Base-by-base conservation (phyloP, 2,113 vertebrate species). In the Chrysemys picta region DNA sequence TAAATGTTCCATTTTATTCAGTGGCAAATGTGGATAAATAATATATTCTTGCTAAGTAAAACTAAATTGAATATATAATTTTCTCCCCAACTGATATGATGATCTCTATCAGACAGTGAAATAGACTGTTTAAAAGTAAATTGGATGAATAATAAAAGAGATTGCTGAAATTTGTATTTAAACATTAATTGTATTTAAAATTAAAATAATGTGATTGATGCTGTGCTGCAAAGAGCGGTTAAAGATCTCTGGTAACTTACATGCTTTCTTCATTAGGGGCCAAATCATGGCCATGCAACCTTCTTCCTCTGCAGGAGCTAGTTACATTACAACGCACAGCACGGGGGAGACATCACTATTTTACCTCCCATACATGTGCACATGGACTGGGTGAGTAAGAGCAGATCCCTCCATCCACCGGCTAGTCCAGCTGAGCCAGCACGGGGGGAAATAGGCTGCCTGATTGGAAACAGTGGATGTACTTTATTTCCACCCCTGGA, bases 1-100 rank as follows among this genome's bases (percentile, higher is more conserved):
- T 59, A 69, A 87, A 90, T 87, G 12, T 93, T 94, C 90, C 10
- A 85, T 94, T 91, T 85, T 89, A 50, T 75, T 45, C 47, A 80
- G 31, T 82, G 76, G 7, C 17, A 7, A 81, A 86, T 56, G 10
- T 76, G 25, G 31, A 54, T 85, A 80, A 72, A 5, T 57, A 84
- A 56, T 29, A 14, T 45, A 27, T 57, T 50, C 52, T 87, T 78
- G 5, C 5, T 35, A 27, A 35, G n/a, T 52, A 88, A 91, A 91
- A 14, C 1, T 3, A 96, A 96, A 80, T n/a, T 1, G 19, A 82
- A 91, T 84, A 0, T 87, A 93, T 83, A 89, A 93, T 91, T 94
- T 80, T 83, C 3, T 78, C 78, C 31, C 76, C 29, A 94, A 50
- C 22, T 79, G 57, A 84, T 84, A 10, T 42, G 35, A 6, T 0